Evolutionary conservation across 2,888 invertebrate genomes (phyloP), one percentile per base, ranked within the genome.

Genomic region (Erebia palarica): DNA sequence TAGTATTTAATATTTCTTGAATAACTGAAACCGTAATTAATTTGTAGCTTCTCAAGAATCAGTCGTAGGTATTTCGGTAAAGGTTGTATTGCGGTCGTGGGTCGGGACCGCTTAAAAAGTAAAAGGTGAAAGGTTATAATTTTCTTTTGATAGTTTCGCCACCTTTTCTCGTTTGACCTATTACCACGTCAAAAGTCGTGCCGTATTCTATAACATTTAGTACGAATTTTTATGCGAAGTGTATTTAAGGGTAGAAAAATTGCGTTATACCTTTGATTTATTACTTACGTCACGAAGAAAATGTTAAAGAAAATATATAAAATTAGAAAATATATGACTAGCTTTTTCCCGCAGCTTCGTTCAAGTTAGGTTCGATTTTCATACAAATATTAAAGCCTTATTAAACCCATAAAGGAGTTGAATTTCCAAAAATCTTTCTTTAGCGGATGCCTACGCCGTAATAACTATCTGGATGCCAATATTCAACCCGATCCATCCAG

Each of bases 101-200:
- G 27, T n/a, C 36, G 10, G 36, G 36, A 36, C 5, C 36, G 36
- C 7, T 65, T 16, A 16, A 11, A 16, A 55, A 55, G 18, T n/a
- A 8, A 42, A 60, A 64, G 27, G 64, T 65, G 10, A 42, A 65
- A 65, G 65, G 65, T 65, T 11, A 65, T 18, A 16, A 65, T 16
- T 42, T 65, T 55, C 49, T 27, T 36, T 53, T 49, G 42, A 65
- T 13, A 55, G 1, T 3, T 36, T 14, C 36, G 65, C 36, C 64
- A 14, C 1, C 47, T 21, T 36, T 47, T 36, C n/a, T 13, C 21
- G 8, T 64, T 51, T 65, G 65, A 65, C 53, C 42, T 65, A 95
- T 94, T 82, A 58, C 75, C 27, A 47, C 11, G 73, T 65, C 68
- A 27, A 57, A 69, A 53, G 47, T 53, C 21, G 3, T 4, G 3